phyloP scores from a whole-genome alignment of 1,140 invertebrate genomes.

The Scaptomyza montana region DNA sequence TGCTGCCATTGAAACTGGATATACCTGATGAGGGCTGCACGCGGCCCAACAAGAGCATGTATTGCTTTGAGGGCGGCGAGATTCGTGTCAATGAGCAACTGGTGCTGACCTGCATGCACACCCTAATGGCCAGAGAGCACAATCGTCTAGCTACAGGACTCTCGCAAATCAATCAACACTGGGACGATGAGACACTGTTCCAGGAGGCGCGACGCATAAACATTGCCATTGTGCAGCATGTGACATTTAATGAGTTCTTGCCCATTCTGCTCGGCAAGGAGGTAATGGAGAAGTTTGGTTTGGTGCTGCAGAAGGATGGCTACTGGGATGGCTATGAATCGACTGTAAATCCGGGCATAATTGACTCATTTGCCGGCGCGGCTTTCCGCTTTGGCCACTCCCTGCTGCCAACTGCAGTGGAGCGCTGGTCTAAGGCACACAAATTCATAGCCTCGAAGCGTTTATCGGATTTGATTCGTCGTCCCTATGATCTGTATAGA shows the following conservation, averaged over 20 bases:
- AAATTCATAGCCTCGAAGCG: constrained; percentile 96
- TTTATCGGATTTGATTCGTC: constrained; percentile 93
- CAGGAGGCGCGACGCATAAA: constrained; percentile 95
- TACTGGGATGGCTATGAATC: constrained; percentile 96
- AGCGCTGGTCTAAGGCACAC: constrained; percentile 96
- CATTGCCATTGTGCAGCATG: constrained; percentile 95
- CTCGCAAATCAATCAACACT: constrained; percentile 93
- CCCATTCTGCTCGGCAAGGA: constrained; percentile 97
- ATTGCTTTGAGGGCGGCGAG: constrained; percentile 96
- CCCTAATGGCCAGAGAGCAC: constrained; percentile 94
- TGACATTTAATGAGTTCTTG: constrained; percentile 97
- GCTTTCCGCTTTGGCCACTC: constrained; percentile 96
- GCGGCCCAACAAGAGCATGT: constrained; percentile 93
- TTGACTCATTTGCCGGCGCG: constrained; percentile 94
- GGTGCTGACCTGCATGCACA: constrained; percentile 95
- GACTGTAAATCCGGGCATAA: constrained; percentile 92
- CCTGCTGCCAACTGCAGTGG: constrained; percentile 92
- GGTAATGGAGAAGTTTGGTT: constrained; percentile 95
- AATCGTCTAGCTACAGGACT: constrained; percentile 92
- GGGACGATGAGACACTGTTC: constrained; percentile 97
- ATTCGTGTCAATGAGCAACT: constrained; percentile 97
- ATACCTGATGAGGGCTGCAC: constrained; percentile 97
- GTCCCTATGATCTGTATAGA: constrained; percentile 95
- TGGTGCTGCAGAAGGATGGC: constrained; percentile 92
- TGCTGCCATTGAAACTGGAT: constrained; percentile 94